Percentiles rank a stretch among this genome's conserved stretches.
Evolutionary conservation across 2,797 vertebrate genomes (phyloP).

Genomic region (Rhynchotus rufescens): DNA sequence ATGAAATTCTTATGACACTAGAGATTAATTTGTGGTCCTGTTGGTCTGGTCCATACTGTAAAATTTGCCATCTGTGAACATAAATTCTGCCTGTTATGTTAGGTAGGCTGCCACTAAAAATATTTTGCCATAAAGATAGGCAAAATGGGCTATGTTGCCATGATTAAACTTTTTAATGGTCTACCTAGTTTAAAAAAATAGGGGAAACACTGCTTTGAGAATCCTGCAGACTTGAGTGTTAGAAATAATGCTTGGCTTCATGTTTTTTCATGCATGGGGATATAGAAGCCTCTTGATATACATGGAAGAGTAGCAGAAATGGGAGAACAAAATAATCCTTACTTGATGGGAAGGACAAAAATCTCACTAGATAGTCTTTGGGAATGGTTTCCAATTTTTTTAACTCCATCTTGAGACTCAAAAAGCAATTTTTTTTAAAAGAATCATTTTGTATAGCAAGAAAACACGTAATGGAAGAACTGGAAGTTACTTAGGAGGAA

Average conservation of each 20-base stretch:
- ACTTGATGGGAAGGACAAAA: constrained; percentile 6
- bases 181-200: neutral
- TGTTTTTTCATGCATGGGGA: neutral
- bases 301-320: neutral
- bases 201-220: constrained; percentile 11
- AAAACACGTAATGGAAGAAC: neutral
- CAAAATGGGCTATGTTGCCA: neutral
- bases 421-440: neutral
- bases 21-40: constrained; percentile 53
- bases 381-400: neutral
- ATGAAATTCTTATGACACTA: neutral
- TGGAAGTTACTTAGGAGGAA: neutral
- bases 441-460: constrained; percentile 3
- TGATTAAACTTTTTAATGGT: constrained; percentile 24
- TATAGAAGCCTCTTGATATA: neutral
- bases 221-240: neutral
- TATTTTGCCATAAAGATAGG: neutral
- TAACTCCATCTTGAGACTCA: neutral
- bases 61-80: constrained; percentile 34
- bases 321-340: constrained; percentile 16
- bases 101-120: constrained; percentile 4
- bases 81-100: neutral
- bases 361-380: neutral
- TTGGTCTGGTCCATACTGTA: neutral
- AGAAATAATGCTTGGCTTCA: neutral